These are phyloP conservation scores for Ceramica pisi DNA, from an alignment of 2,888 invertebrate genomes.

Conservation along the genomic window DNA sequence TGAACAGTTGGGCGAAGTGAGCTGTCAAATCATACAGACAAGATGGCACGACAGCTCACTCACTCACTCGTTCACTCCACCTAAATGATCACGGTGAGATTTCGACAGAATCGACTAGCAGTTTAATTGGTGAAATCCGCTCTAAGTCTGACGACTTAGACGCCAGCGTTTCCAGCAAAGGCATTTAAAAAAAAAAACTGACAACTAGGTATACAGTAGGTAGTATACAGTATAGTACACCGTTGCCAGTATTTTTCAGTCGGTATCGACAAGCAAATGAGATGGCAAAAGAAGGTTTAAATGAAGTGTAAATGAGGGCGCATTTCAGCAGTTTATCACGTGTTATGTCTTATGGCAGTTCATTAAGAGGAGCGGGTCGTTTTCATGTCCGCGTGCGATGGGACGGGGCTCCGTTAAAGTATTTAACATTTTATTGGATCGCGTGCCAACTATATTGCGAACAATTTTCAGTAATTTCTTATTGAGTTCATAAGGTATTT, in stretches of 20 bases:
- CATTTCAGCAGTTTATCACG: conserved; percentile 14
- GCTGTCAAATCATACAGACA: too few relatives aligned
- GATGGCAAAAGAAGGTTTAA: not conserved
- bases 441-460: conserved; percentile 21
- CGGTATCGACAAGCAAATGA: not conserved
- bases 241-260: too few relatives aligned
- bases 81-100: too few relatives aligned
- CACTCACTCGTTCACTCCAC: too few relatives aligned
- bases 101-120: too few relatives aligned
- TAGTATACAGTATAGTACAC: too few relatives aligned
- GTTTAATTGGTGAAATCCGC: too few relatives aligned
- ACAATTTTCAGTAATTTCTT: not conserved
- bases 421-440: conserved; percentile 26
- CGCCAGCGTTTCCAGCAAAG: too few relatives aligned
- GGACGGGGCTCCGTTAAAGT: not conserved
- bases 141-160: too few relatives aligned
- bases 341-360: conserved; percentile 5
- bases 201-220: too few relatives aligned
- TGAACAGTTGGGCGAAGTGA: too few relatives aligned
- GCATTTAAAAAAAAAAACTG: not conserved
- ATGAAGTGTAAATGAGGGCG: conserved; percentile 7
- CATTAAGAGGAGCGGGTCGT: conserved; percentile 22
- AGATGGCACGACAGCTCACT: too few relatives aligned
- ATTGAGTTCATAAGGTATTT: conserved; percentile 2
- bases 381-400: conserved; percentile 24